Evolutionary conservation across 2,113 vertebrate species (phyloP), one percentile per base, ranked within the genome.

Genomic region (Dasypus novemcinctus): DNA sequence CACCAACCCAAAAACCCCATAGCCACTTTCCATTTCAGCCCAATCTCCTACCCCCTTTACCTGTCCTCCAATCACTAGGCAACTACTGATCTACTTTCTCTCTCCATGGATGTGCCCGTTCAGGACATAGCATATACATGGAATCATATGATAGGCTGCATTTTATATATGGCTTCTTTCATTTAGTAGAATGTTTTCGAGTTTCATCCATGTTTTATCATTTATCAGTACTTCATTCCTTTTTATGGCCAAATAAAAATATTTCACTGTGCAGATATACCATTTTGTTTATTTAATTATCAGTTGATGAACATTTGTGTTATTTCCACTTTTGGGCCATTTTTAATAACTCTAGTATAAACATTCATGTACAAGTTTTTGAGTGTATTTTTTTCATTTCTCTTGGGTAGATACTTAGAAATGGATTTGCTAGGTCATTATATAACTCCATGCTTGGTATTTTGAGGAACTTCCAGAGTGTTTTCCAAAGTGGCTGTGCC

Each of bases 111-210:
- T 76, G 75, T 95, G 33, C 79, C 79, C 94, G 0, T 84, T 81
- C 36, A 92, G 13, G 59, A 84, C 29, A 43, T 86, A 92, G 74
- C 11, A 33, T 83, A 38, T 66, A 74, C 63, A 57, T 71, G n/a
- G 86, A 92, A 38, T 91, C 69, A 49, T 85, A 31, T 10, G 76
- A 36, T 76, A 3, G 46, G 33, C 36, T 36, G 1, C 80, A 96
- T 23, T 83, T 78, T 87, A 27, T 96, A 96, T 71, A 33, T 82
- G 66, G 29, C 36, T 72, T 90, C 29, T 96, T 84, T 94, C n/a
- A 61, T 4, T 61, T 29, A 82, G 11, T n/a, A n/a, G n/a, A n/a
- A n/a, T n/a, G n/a, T n/a, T n/a, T n/a, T n/a, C n/a, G n/a, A n/a
- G n/a, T n/a, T n/a, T n/a, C n/a, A n/a, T n/a, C n/a, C n/a, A n/a